Evolutionary conservation across 2,797 vertebrate genomes (phyloP).

Genomic region (Garrulus glandarius): DNA sequence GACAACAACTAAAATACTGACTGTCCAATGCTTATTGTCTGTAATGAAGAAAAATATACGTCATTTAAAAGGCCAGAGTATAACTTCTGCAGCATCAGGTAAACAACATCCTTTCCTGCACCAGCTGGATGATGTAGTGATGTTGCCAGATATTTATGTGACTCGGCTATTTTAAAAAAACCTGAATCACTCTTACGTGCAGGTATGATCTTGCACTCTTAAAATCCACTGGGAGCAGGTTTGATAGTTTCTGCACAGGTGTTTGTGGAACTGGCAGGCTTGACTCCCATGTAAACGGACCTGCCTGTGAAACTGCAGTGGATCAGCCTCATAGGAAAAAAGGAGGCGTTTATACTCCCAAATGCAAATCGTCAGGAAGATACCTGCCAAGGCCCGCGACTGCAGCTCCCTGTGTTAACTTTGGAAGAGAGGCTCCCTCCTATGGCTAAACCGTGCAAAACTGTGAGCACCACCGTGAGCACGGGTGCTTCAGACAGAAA

Average conservation of each 20-base stretch:
- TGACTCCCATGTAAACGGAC: neutral
- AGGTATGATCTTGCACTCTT: neutral
- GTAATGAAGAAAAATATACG: neutral
- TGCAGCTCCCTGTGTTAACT: neutral
- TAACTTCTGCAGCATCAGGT: neutral
- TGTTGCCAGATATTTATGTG: slow-evolving; percentile 16
- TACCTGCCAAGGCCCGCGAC: neutral
- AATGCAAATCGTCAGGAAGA: no score
- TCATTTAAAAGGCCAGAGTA: neutral
- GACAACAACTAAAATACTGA: neutral
- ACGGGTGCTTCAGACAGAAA: neutral
- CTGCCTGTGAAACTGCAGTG: neutral
- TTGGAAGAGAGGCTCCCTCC: slow-evolving; percentile 42
- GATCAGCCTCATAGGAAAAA: neutral
- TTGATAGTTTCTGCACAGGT: neutral
- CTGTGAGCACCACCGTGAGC: neutral
- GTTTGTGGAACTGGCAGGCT: neutral
- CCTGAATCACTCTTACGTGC: neutral
- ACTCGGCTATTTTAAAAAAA: slow-evolving; percentile 5
- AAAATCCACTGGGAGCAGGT: neutral
- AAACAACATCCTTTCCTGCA: neutral
- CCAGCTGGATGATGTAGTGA: neutral
- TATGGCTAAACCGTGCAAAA: slow-evolving; percentile 1
- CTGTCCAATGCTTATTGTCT: neutral
- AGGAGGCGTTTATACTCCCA: neutral